A percentile compares a stretch with the other conserved stretches of the same genome.
Evolutionary conservation across 2,113 vertebrate genomes (phyloP).

Genomic region (Columba livia): DNA sequence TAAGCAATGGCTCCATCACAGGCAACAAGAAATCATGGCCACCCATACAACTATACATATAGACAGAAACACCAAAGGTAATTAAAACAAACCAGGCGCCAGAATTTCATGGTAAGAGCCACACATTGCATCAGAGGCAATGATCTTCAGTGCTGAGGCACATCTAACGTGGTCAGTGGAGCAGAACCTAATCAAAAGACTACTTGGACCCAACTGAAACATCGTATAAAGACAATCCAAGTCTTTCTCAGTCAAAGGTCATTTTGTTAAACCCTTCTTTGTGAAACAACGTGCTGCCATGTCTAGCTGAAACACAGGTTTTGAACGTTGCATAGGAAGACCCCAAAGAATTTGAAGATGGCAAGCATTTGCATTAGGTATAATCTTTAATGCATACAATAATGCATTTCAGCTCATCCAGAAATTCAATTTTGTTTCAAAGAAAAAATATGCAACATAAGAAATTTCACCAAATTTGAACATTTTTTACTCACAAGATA

Average conservation of each 20-base stretch:
- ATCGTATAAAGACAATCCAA: slow-evolving; percentile 10
- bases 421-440: slow-evolving; percentile 32
- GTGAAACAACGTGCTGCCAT: slow-evolving; percentile 68
- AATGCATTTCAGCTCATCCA: slow-evolving; percentile 39
- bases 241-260: slow-evolving; percentile 45
- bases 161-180: neutral
- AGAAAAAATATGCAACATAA: slow-evolving; percentile 44
- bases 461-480: slow-evolving; percentile 55
- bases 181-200: slow-evolving; percentile 23
- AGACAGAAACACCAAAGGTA: neutral
- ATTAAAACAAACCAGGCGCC: neutral
- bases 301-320: slow-evolving; percentile 54
- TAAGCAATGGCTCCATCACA: neutral
- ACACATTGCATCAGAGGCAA: neutral
- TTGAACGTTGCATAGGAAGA: slow-evolving; percentile 44
- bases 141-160: slow-evolving; percentile 31
- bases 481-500: slow-evolving; percentile 59
- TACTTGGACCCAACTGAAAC: slow-evolving; percentile 38
- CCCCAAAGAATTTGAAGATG: slow-evolving; percentile 61
- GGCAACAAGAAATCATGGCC: neutral
- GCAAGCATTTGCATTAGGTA: slow-evolving; percentile 55
- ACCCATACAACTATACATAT: neutral
- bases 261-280: slow-evolving; percentile 63
- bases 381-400: slow-evolving; percentile 66
- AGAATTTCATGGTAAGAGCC: neutral